Percentiles rank a stretch among this genome's conserved stretches.
Evolutionary conservation across 2,797 vertebrate genomes (phyloP).

Genomic region (Apogon hyalosoma): DNA sequence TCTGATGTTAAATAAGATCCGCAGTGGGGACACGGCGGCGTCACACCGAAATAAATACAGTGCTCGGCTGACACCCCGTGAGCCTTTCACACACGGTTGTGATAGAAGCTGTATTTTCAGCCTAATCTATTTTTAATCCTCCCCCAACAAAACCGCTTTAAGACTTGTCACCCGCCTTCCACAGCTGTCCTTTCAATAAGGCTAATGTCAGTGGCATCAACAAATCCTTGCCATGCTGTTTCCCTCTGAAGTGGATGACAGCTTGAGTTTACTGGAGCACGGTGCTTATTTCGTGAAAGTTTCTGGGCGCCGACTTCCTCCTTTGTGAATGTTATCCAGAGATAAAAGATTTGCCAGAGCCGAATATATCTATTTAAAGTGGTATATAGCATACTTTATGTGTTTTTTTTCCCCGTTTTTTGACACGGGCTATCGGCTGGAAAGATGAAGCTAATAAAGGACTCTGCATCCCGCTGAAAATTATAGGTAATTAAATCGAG

Average conservation of each 20-base stretch:
- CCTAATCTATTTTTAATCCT: conserved; percentile 82
- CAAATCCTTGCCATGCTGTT: conserved; percentile 62
- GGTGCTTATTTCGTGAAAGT: conserved; percentile 45
- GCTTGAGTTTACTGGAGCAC: conserved; percentile 54
- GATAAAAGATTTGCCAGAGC: conserved; percentile 46
- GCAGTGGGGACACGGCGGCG: conserved; percentile 40
- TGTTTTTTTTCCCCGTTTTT: background rate
- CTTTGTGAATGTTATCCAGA: conserved; percentile 40
- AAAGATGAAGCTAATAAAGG: conserved; percentile 60
- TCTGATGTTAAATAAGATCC: conserved; percentile 62
- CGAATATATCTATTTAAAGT: conserved; percentile 48
- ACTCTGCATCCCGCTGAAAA: conserved; percentile 43
- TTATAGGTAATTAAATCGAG: conserved; percentile 69
- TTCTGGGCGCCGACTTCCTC: conserved; percentile 25
- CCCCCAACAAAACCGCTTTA: conserved; percentile 65
- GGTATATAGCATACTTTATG: conserved; percentile 11
- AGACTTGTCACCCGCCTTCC: conserved; percentile 71
- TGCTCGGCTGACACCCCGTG: conserved; percentile 45
- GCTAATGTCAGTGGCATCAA: conserved; percentile 75
- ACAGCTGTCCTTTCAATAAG: conserved; percentile 81
- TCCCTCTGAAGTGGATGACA: conserved; percentile 63
- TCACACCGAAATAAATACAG: conserved; percentile 54
- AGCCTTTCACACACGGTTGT: conserved; percentile 56
- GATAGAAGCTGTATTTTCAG: conserved; percentile 61
- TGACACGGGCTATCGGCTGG: background rate